These are phyloP conservation scores for Lithobates pipiens DNA, from an alignment of 2,797 vertebrate genomes.

Conservation along the genomic window DNA sequence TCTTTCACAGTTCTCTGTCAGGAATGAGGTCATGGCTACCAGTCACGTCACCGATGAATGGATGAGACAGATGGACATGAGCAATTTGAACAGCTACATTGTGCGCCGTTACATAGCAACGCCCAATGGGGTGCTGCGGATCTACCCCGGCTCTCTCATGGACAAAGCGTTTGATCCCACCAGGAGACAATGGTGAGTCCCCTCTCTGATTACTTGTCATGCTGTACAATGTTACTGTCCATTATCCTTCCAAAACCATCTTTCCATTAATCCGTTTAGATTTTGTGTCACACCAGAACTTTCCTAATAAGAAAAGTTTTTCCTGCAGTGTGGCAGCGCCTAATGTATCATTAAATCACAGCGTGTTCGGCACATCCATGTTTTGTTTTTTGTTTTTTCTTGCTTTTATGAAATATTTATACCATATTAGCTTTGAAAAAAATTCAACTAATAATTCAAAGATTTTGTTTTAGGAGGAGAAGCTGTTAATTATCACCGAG, in stretches of 20 bases:
- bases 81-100: conserved; percentile 98
- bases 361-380: neutral
- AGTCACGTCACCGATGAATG: conserved; percentile 99
- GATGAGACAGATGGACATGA: conserved; percentile 99
- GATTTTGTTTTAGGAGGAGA: too few relatives aligned
- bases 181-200: conserved; percentile 97
- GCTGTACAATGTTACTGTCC: neutral
- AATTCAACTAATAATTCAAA: too few relatives aligned
- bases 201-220: conserved; percentile 12
- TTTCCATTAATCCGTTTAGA: neutral
- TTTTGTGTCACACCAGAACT: neutral
- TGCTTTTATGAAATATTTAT: neutral
- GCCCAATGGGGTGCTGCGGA: conserved; percentile 98
- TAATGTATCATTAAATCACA: neutral
- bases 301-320: neutral
- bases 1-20: conserved; percentile 93
- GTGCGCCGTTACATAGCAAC: conserved; percentile 99
- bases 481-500: too few relatives aligned
- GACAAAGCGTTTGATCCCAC: conserved; percentile 99
- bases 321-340: neutral
- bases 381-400: neutral
- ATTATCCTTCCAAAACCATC: neutral
- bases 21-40: conserved; percentile 99
- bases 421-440: too few relatives aligned
- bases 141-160: conserved; percentile 99